These are phyloP conservation scores for Acrocephalus scirpaceus DNA, from an alignment of 2,797 vertebrate species.

Conservation along the genomic window DNA sequence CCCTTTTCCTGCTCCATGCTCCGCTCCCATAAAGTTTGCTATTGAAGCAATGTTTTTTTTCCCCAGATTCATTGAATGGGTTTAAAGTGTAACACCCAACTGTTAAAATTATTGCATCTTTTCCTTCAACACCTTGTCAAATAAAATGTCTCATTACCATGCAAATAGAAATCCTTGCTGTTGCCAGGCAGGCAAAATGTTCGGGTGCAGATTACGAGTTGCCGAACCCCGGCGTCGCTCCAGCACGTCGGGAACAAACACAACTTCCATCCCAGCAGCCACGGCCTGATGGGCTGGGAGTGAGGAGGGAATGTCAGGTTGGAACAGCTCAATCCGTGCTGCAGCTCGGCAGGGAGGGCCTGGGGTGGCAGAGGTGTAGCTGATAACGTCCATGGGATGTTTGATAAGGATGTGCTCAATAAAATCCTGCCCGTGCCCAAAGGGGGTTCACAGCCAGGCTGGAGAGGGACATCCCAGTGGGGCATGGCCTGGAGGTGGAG, in stretches of 20 bases:
- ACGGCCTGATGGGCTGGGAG: not conserved
- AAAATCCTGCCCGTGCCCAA: not conserved
- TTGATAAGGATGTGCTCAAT: accelerated
- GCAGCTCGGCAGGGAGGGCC: not conserved
- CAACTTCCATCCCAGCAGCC: not conserved
- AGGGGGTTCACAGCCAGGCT: not conserved
- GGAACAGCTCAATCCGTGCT: not conserved
- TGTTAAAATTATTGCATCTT: slow-evolving; percentile 52
- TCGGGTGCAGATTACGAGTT: not conserved
- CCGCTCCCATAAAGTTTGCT: not conserved
- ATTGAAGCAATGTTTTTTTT: not conserved
- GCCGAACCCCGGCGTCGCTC: not conserved
- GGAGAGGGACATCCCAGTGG: not conserved
- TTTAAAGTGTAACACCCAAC: slow-evolving; percentile 34
- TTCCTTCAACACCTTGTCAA: slow-evolving; percentile 56
- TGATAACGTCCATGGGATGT: accelerated
- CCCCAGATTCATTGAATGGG: not conserved
- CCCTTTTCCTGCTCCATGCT: not conserved
- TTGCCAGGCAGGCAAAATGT: slow-evolving; percentile 19
- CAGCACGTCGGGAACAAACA: not conserved
- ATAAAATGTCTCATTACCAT: slow-evolving; percentile 66
- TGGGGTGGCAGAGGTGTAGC: not conserved
- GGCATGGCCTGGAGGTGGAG: not conserved
- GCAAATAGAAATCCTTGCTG: slow-evolving; percentile 45
- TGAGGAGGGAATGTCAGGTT: not conserved